These are phyloP conservation scores for Euclidia mi DNA, from an alignment of 2,888 invertebrate species.

Conservation along the genomic window DNA sequence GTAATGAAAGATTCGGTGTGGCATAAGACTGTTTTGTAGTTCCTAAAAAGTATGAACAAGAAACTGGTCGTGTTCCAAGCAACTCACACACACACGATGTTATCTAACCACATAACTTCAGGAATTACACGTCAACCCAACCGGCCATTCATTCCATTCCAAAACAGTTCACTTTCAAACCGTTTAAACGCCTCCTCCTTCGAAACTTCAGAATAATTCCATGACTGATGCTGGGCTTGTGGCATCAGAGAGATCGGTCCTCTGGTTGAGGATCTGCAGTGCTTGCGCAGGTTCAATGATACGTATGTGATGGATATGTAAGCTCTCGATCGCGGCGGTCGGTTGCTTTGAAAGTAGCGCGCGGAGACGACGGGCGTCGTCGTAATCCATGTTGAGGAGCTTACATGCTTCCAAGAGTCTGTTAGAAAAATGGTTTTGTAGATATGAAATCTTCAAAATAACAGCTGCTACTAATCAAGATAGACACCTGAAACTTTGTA, in stretches of 20 bases:
- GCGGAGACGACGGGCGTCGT: slow-evolving; percentile 94
- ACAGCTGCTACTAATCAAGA: too few species aligned
- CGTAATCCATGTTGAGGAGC: slow-evolving; percentile 93
- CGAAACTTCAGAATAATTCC: slow-evolving; percentile 81
- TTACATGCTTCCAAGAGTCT: slow-evolving; percentile 94
- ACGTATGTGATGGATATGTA: slow-evolving; percentile 54
- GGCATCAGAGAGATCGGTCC: slow-evolving; percentile 78
- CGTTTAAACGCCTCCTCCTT: slow-evolving; percentile 73
- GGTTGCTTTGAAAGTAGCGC: slow-evolving; percentile 88
- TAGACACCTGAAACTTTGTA: too few species aligned
- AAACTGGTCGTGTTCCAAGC: too few species aligned
- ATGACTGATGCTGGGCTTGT: slow-evolving; percentile 75
- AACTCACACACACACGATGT: too few species aligned
- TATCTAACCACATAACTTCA: too few species aligned
- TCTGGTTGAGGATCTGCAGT: slow-evolving; percentile 76
- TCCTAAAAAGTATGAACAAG: too few species aligned
- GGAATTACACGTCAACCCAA: slow-evolving; percentile 33
- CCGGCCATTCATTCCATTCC: slow-evolving; percentile 27
- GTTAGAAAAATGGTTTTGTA: too few species aligned
- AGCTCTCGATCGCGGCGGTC: slow-evolving; percentile 33
- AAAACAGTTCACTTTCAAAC: slow-evolving; percentile 14
- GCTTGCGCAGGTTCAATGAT: slow-evolving; percentile 64
- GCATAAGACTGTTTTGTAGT: too few species aligned
- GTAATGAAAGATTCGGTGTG: too few species aligned
- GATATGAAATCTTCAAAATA: too few species aligned